A percentile compares a stretch with the other conserved stretches of the same genome.
These are phyloP conservation scores for Dendropsophus ebraccatus DNA, from an alignment of 2,113 vertebrate species.

Conservation along the genomic window DNA sequence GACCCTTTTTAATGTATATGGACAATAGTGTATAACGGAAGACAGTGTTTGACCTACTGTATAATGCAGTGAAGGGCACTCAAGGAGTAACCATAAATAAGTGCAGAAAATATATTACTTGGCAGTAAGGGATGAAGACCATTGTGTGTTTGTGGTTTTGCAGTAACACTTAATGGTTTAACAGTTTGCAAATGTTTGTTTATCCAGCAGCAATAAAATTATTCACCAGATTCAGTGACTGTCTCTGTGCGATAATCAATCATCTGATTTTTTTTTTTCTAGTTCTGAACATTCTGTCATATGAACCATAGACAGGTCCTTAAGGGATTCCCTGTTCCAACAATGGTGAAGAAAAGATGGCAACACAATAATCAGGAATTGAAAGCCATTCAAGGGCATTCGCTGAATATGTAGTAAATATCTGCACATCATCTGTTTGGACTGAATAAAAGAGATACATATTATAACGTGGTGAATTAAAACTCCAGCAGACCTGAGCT, in stretches of 20 bases:
- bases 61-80: conserved; percentile 9
- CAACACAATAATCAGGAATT: not conserved
- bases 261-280: not conserved
- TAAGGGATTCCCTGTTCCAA: not conserved
- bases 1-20: not conserved
- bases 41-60: not conserved
- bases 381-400: not conserved
- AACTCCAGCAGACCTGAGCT: too few species aligned
- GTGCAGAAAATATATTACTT: conserved; percentile 11
- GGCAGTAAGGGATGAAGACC: not conserved
- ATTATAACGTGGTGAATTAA: too few species aligned
- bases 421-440: not conserved
- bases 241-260: conserved; percentile 18
- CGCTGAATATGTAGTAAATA: not conserved
- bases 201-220: conserved; percentile 4
- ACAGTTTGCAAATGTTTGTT: conserved; percentile 30
- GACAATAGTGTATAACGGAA: not conserved
- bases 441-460: not conserved
- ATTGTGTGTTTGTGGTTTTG: not conserved
- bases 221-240: conserved; percentile 1
- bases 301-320: not conserved
- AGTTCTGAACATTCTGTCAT: conserved; percentile 5
- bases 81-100: not conserved
- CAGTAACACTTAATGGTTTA: conserved; percentile 7
- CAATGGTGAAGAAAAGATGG: conserved; percentile 16